phyloP scores from a whole-genome alignment of 2,797 vertebrate species.

The Sebastes ruberrimus region DNA sequence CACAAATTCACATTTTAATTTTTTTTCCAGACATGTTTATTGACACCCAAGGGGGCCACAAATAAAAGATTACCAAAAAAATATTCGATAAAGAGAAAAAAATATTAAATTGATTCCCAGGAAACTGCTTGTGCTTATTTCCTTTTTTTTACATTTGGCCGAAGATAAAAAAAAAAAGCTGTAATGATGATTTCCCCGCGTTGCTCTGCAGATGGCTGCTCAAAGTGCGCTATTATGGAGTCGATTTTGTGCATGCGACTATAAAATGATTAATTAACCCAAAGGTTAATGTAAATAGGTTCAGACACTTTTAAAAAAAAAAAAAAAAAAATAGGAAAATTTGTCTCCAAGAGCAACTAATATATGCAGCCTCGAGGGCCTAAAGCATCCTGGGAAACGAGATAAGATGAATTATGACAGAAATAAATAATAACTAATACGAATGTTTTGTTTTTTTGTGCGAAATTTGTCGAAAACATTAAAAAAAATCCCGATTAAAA shows the following conservation, averaged over 20 bases:
- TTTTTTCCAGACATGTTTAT: conserved; percentile 2
- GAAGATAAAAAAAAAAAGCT: conserved; percentile 7
- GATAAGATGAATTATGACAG: neutral
- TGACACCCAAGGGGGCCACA: neutral
- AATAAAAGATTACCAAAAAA: neutral
- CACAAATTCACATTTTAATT: conserved; percentile 14
- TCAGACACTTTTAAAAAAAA: neutral
- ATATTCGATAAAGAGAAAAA: neutral
- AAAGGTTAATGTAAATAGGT: conserved; percentile 25
- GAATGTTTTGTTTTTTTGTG: neutral
- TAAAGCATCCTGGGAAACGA: neutral
- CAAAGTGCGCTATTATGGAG: conserved; percentile 39
- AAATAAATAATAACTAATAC: neutral
- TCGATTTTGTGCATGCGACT: conserved; percentile 12
- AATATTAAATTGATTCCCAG: neutral
- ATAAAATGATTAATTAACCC: conserved; percentile 52
- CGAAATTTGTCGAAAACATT: neutral
- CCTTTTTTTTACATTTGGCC: conserved; percentile 1
- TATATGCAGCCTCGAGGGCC: neutral
- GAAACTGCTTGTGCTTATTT: neutral
- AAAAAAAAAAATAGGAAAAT: neutral
- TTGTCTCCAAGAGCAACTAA: neutral
- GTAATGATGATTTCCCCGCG: conserved; percentile 47
- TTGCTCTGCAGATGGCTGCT: conserved; percentile 58
- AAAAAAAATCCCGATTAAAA: neutral